Conservation (phyloP, 2,888 invertebrate genomes). For the Pecten maximus region DNA sequence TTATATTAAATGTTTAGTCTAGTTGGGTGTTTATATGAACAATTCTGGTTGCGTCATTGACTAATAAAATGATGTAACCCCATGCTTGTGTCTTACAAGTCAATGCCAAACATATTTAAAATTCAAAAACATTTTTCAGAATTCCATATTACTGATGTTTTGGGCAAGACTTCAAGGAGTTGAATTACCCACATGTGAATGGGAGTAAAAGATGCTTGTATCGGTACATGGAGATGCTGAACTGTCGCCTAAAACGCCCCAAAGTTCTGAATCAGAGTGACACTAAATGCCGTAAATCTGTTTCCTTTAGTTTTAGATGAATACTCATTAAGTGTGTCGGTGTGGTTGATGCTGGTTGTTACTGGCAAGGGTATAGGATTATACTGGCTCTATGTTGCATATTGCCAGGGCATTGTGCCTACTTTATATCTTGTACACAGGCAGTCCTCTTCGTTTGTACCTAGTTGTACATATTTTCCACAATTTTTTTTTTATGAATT, state of each 20-base stretch:
- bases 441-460: neutral
- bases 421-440: neutral
- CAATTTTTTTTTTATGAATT: no score
- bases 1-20: neutral
- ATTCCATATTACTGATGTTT: constrained; percentile 4
- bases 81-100: neutral
- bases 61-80: neutral
- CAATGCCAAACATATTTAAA: constrained; percentile 2
- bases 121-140: neutral
- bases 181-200: neutral
- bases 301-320: constrained; percentile 28
- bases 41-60: neutral
- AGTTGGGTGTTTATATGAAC: neutral
- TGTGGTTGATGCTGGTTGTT: neutral
- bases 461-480: neutral
- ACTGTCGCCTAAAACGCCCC: constrained; percentile 14
- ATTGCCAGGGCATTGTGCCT: neutral
- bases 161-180: constrained; percentile 15
- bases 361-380: neutral
- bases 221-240: neutral
- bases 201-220: neutral
- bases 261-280: neutral
- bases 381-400: neutral
- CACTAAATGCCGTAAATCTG: constrained; percentile 13
- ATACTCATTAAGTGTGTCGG: constrained; percentile 21